These are phyloP conservation scores for Catocala nupta DNA, from an alignment of 2,888 invertebrate species.

Conservation along the genomic window DNA sequence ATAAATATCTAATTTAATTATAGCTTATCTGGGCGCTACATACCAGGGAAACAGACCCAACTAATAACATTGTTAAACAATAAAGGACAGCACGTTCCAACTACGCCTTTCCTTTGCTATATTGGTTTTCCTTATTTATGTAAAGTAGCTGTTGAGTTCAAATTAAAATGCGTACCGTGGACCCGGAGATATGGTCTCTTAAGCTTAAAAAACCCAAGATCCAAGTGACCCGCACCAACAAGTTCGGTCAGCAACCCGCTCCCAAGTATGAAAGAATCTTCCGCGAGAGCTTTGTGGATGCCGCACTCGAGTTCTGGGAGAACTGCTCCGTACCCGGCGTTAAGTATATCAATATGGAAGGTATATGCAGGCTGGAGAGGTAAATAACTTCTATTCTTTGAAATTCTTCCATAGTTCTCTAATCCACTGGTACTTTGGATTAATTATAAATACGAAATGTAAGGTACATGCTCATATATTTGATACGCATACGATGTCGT, in stretches of 20 bases:
- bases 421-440: too few relatives aligned
- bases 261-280: constrained; percentile 29
- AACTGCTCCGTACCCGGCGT: constrained; percentile 30
- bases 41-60: too few relatives aligned
- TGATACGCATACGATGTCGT: too few relatives aligned
- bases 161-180: constrained; percentile 43
- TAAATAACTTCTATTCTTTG: neutral
- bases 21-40: neutral
- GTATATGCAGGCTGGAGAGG: constrained; percentile 20
- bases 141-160: too few relatives aligned
- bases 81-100: too few relatives aligned
- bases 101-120: too few relatives aligned
- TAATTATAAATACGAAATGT: too few relatives aligned
- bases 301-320: constrained; percentile 29
- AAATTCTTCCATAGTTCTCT: too few relatives aligned
- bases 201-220: constrained; percentile 12
- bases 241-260: constrained; percentile 33
- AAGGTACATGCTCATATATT: too few relatives aligned
- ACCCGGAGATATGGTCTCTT: constrained; percentile 39
- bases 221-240: constrained; percentile 7
- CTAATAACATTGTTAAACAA: too few relatives aligned
- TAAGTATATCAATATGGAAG: constrained; percentile 18
- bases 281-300: constrained; percentile 36
- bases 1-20: neutral
- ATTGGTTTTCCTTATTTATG: too few relatives aligned